A percentile compares a stretch with the other conserved stretches of the same genome.
These are phyloP conservation scores for Pollicipes pollicipes DNA, from an alignment of 1,140 invertebrate genomes.

Conservation along the genomic window DNA sequence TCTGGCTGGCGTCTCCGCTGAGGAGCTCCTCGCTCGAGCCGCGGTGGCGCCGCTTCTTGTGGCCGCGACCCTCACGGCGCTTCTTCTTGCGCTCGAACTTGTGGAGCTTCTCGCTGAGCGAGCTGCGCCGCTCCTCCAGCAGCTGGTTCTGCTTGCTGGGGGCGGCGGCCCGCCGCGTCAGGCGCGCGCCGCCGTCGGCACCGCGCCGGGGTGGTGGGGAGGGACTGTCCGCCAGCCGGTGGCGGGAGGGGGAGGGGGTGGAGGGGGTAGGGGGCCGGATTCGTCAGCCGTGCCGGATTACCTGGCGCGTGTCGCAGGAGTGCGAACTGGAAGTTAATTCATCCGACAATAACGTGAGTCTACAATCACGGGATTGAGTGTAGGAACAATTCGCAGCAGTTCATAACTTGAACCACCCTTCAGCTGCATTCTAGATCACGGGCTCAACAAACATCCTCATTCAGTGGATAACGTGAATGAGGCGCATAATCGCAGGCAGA, in stretches of 20 bases:
- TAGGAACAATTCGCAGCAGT: constrained; percentile 5
- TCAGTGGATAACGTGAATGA: background rate
- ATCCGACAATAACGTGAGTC: background rate
- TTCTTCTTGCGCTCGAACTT: constrained; percentile 50
- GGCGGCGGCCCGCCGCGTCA: no score
- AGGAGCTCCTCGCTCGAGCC: constrained; percentile 3
- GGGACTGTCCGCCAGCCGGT: constrained; percentile 28
- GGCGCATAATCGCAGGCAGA: no score
- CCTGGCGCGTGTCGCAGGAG: no score
- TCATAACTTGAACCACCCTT: background rate
- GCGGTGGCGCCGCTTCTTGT: constrained; percentile 17
- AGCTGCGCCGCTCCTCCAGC: constrained; percentile 46
- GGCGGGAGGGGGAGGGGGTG: constrained; percentile 30
- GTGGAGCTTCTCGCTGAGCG: constrained; percentile 49
- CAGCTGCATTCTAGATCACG: background rate
- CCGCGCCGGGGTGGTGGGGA: no score
- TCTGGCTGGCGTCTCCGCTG: constrained; percentile 16
- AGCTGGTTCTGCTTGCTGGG: constrained; percentile 16
- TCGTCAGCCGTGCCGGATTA: background rate
- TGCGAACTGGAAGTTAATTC: no score
- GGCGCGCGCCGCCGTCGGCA: background rate
- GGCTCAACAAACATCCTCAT: background rate
- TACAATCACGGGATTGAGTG: constrained; percentile 8
- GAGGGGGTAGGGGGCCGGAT: background rate
- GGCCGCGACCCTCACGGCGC: constrained; percentile 45